Conservation (phyloP, 2,888 invertebrate genomes). For the Willowsia nigromaculata region DNA sequence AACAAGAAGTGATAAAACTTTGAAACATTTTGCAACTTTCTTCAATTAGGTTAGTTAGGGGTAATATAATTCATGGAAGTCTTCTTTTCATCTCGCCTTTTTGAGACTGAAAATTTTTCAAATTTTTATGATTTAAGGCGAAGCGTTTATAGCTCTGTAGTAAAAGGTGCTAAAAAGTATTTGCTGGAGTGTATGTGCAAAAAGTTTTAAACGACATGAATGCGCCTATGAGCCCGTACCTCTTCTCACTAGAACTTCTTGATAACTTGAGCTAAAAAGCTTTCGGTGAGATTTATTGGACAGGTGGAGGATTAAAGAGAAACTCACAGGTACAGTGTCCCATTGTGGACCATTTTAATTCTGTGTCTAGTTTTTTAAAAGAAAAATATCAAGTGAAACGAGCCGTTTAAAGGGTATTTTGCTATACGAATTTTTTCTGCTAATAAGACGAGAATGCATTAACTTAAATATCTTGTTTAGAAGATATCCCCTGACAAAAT, state of each 20-base stretch:
- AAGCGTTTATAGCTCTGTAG: background rate
- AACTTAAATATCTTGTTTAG: background rate
- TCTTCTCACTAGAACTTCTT: background rate
- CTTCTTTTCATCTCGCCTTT: background rate
- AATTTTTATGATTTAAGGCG: slow-evolving; percentile 43
- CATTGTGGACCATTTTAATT: background rate
- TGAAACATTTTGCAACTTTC: background rate
- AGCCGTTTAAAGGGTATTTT: background rate
- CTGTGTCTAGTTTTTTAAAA: background rate
- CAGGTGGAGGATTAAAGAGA: slow-evolving; percentile 62
- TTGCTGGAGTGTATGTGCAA: slow-evolving; percentile 1
- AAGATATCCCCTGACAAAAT: background rate
- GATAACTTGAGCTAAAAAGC: slow-evolving; percentile 38
- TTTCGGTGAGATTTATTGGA: slow-evolving; percentile 61
- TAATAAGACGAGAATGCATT: background rate
- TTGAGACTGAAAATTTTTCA: background rate
- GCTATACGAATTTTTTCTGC: background rate
- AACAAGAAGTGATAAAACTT: background rate
- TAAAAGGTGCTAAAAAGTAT: background rate
- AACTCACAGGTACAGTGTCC: background rate
- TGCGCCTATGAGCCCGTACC: background rate
- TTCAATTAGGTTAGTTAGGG: slow-evolving; percentile 9
- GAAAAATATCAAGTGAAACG: background rate
- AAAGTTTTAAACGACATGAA: slow-evolving; percentile 33
- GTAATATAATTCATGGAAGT: background rate